These are phyloP conservation scores for Prionailurus bengalensis DNA, from an alignment of 2,113 vertebrate genomes.

Conservation along the genomic window DNA sequence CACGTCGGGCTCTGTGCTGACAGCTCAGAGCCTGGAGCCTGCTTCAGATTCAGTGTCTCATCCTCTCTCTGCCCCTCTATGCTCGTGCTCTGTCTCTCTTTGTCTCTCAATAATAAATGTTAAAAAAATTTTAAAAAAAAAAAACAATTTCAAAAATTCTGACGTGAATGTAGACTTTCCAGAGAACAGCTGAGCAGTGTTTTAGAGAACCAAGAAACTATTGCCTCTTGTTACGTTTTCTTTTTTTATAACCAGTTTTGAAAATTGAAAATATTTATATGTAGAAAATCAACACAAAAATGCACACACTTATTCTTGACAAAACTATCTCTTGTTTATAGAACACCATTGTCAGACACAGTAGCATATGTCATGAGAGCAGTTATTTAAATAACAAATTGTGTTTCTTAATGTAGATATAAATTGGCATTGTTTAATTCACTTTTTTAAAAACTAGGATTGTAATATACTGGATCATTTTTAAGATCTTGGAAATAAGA, in stretches of 20 bases:
- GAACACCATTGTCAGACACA: conserved; percentile 1
- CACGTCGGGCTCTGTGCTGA: too few relatives aligned
- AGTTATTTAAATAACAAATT: conserved; percentile 45
- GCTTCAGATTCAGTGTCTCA: too few relatives aligned
- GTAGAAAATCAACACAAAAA: conserved; percentile 35
- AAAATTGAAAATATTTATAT: conserved; percentile 56
- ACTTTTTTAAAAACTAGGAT: conserved; percentile 20
- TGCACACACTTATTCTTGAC: neutral
- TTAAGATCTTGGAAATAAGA: conserved; percentile 40
- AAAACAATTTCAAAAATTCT: conserved; percentile 53
- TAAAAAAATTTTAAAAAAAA: neutral
- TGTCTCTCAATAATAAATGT: too few relatives aligned
- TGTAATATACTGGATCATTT: neutral
- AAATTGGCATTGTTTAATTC: conserved; percentile 46
- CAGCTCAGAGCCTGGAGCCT: too few relatives aligned
- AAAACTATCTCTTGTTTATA: neutral
- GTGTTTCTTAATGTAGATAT: conserved; percentile 23
- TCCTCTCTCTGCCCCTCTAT: too few relatives aligned
- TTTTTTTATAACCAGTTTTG: conserved; percentile 45
- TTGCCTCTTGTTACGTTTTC: conserved; percentile 9
- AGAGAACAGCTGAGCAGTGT: neutral
- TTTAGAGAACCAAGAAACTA: conserved; percentile 37
- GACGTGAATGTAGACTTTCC: conserved; percentile 42
- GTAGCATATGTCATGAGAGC: neutral
- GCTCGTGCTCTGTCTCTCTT: too few relatives aligned